A percentile compares a stretch with the other conserved stretches of the same genome.
Evolutionary conservation across 2,797 vertebrate species (phyloP).

Genomic region (Erithacus rubecula): DNA sequence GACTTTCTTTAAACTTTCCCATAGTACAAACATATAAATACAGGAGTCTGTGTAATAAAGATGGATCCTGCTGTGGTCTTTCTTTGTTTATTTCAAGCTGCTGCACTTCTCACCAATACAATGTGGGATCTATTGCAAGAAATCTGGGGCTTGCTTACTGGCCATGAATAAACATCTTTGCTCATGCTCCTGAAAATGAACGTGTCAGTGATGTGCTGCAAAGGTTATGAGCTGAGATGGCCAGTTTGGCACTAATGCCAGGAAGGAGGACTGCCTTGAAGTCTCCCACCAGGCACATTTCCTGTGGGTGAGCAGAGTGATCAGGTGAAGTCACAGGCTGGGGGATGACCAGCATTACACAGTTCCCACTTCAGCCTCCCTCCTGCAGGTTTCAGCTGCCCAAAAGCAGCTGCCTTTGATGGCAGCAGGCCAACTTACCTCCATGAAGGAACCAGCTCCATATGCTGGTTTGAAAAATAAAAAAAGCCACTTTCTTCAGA

Average conservation of each 20-base stretch:
- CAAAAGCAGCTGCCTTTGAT: neutral
- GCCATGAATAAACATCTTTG: neutral
- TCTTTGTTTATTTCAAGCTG: neutral
- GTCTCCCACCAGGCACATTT: neutral
- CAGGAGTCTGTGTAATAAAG: neutral
- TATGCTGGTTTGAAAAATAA: neutral
- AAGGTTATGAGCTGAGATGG: neutral
- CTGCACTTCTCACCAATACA: neutral
- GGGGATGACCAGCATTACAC: neutral
- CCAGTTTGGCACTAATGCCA: neutral
- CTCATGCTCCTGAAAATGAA: neutral
- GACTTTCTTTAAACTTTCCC: neutral
- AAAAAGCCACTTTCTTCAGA: neutral
- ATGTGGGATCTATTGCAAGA: neutral
- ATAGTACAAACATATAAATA: neutral
- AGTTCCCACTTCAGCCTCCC: neutral
- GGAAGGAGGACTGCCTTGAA: neutral
- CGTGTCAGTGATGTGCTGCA: accelerated
- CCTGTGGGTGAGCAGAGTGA: neutral
- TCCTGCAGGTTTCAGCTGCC: neutral
- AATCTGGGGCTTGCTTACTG: neutral
- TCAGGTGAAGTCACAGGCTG: neutral
- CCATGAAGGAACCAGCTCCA: neutral
- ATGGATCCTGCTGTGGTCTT: neutral
- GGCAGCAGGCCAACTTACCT: neutral